Evolutionary conservation across 2,113 vertebrate genomes (phyloP).

Genomic region (Odobenus rosmarus): DNA sequence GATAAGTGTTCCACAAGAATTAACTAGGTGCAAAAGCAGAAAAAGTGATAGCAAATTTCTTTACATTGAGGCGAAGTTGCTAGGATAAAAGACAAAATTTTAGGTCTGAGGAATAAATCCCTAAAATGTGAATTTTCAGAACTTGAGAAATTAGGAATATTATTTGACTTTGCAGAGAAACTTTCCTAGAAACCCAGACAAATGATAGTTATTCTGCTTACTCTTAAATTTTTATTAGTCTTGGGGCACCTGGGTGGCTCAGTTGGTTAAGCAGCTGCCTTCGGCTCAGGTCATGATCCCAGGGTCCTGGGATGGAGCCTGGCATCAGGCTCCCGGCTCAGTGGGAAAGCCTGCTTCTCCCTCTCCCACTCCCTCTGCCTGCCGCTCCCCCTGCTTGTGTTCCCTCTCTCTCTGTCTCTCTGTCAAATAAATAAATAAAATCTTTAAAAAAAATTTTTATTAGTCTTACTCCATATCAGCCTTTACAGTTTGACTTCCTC

Average conservation of each 20-base stretch:
- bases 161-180: conserved; percentile 25
- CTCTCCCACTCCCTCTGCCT: too few species aligned
- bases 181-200: neutral
- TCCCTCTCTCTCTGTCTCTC: too few species aligned
- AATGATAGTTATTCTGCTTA: neutral
- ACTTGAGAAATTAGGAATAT: neutral
- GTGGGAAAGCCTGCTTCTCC: too few species aligned
- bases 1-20: neutral
- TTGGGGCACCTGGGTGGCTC: too few species aligned
- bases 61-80: neutral
- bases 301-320: too few species aligned
- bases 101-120: neutral
- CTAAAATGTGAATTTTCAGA: conserved; percentile 33
- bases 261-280: too few species aligned
- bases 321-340: too few species aligned
- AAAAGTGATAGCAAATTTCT: neutral
- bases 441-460: neutral
- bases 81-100: neutral
- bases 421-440: too few species aligned
- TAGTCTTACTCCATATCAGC: neutral
- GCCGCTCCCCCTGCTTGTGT: too few species aligned
- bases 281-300: too few species aligned
- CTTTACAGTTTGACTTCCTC: neutral
- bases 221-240: neutral
- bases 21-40: neutral